A percentile compares a stretch with the other conserved stretches of the same genome.
Conservation (phyloP, 2,113 vertebrate genomes). For the Atractosteus spatula region DNA sequence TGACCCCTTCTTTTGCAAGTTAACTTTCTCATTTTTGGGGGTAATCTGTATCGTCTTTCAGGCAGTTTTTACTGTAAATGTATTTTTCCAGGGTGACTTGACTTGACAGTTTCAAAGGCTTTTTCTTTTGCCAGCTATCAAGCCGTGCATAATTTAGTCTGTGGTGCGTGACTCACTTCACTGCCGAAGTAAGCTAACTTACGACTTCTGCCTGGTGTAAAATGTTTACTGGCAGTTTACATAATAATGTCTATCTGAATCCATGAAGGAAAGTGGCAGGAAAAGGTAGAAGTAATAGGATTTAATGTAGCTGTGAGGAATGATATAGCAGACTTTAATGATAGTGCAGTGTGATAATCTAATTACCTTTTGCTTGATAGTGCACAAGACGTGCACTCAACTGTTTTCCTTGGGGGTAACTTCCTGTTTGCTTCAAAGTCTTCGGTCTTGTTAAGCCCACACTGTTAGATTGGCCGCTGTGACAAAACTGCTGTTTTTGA, state of each 20-base stretch:
- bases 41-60: neutral
- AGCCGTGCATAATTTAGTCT: slow-evolving; percentile 5
- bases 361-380: slow-evolving; percentile 10
- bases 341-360: slow-evolving; percentile 12
- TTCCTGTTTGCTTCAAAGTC: neutral
- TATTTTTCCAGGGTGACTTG: neutral
- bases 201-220: neutral
- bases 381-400: neutral
- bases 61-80: neutral
- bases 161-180: neutral
- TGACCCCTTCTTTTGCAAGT: neutral
- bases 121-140: neutral
- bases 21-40: too few species aligned
- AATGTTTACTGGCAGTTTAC: slow-evolving; percentile 7
- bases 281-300: slow-evolving; percentile 15
- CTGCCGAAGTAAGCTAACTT: neutral
- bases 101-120: neutral
- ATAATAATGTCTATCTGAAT: slow-evolving; percentile 1
- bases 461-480: too few species aligned
- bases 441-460: too few species aligned
- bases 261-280: neutral
- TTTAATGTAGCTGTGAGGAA: slow-evolving; percentile 18
- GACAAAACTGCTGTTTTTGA: too few species aligned
- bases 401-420: neutral
- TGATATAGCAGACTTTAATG: slow-evolving; percentile 1